A percentile compares a stretch with the other conserved stretches of the same genome.
Conservation (phyloP, 2,888 invertebrate species). For the Luperina nickerlii region DNA sequence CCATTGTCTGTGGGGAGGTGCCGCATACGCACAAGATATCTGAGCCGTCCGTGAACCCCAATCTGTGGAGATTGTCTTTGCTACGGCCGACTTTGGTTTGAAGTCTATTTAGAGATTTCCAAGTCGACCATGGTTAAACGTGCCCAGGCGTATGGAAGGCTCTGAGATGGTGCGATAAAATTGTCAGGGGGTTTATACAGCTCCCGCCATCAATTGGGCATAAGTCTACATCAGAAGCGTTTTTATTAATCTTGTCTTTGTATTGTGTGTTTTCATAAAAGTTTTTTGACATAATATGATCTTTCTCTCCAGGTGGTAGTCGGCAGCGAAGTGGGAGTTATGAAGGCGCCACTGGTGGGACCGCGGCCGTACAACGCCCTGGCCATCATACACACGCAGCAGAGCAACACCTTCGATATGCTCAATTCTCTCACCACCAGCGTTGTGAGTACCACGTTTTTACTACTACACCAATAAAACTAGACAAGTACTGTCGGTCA, state of each 20-base stretch:
- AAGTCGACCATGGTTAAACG: background rate
- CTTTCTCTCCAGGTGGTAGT: conserved; percentile 81
- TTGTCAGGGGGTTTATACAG: background rate
- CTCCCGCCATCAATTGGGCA: background rate
- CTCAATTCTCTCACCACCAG: conserved; percentile 89
- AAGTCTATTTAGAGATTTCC: background rate
- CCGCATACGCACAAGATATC: background rate
- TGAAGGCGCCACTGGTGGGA: conserved; percentile 86
- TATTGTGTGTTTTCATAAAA: background rate
- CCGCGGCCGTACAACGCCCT: conserved; percentile 87
- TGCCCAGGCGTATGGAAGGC: too few relatives aligned
- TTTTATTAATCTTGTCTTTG: background rate
- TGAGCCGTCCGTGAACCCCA: background rate
- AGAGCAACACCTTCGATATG: conserved; percentile 89
- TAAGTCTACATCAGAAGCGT: background rate
- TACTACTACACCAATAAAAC: background rate
- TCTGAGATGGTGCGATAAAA: background rate
- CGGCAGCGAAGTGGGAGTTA: conserved; percentile 85
- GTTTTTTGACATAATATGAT: background rate
- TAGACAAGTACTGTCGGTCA: background rate
- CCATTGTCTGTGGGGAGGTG: too few relatives aligned
- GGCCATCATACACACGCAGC: conserved; percentile 89
- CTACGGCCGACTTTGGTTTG: background rate
- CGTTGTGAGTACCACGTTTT: conserved; percentile 78
- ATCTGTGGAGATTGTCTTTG: background rate